Percentiles rank a stretch among this genome's conserved stretches.
Evolutionary conservation across 2,113 vertebrate genomes (phyloP).

Genomic region (Peucedramus taeniatus): DNA sequence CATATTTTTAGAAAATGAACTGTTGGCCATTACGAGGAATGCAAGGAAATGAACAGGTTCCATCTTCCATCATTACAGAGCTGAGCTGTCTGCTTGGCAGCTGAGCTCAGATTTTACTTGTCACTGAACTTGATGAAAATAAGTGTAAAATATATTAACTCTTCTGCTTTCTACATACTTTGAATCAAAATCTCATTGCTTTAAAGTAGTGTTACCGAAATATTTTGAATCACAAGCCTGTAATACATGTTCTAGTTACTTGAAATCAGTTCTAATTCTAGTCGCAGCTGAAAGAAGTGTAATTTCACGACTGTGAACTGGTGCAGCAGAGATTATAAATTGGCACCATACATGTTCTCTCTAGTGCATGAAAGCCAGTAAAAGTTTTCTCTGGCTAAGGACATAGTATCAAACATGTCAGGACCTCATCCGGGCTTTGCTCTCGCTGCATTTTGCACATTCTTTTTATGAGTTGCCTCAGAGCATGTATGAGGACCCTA

Average conservation of each 20-base stretch:
- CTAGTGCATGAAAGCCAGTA: background rate
- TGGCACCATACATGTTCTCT: background rate
- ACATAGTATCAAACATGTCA: background rate
- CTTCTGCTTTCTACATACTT: background rate
- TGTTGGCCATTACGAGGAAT: background rate
- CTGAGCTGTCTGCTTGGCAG: background rate
- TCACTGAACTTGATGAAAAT: background rate
- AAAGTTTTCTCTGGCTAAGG: background rate
- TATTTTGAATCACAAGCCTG: background rate
- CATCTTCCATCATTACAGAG: background rate
- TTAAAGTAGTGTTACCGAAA: background rate
- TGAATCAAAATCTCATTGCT: background rate
- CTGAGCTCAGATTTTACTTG: background rate
- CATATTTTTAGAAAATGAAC: slow-evolving; percentile 15
- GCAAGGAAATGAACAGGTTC: slow-evolving; percentile 5
- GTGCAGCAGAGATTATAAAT: background rate
- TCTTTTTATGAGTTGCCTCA: background rate
- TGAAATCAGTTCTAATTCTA: background rate
- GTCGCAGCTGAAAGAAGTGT: background rate
- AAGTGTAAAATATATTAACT: background rate
- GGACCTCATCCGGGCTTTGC: background rate
- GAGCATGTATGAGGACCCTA: background rate
- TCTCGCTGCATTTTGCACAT: background rate
- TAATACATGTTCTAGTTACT: background rate
- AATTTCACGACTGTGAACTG: background rate